Evolutionary conservation across 2,888 invertebrate species (phyloP), one percentile per base, ranked within the genome.

Genomic region (Orchestes rusci): DNA sequence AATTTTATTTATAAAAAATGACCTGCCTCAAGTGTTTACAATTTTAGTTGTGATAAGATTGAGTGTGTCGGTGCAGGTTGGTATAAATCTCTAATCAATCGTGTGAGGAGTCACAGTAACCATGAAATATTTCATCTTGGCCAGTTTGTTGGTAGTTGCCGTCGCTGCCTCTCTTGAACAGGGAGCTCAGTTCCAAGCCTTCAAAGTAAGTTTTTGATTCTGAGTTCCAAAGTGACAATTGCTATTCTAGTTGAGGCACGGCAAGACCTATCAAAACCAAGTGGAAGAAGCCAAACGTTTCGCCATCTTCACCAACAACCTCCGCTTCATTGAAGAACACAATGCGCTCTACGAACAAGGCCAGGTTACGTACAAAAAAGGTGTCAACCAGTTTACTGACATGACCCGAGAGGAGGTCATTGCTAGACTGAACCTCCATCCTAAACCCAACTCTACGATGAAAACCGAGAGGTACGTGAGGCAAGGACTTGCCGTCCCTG

Each of bases 221-320:
- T n/a, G 12, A 35, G 10, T 10, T 18, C 12, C 10, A 23, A 23
- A 23, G 23, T 23, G 7, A 23, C 10, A 20, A 2, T 35, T 35
- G 3, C 15, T 13, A 13, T 20, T 36, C 3, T 36, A 23, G 36
- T 15, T 36, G 13, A 13, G 10, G 13, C 38, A 48, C 31, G 36
- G 19, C 20, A 90, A 83, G 72, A 81, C 20, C 13, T 53, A 52
- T 34, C 38, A 39, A 3, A 36, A 33, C n/a, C 7, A 34, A 5
- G 27, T 34, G 28, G 51, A 55, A 18, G 55, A 53, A 23, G 13
- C 16, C 16, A n/a, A 19, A 2, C 46, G 55, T 5, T 53, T 53
- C 31, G 18, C 43, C 4, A 48, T 53, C 29, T 55, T 50, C 17
- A 39, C 39, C 29, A 13, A 53, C 16, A 56, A 56, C 23, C 16